A percentile compares a stretch with the other conserved stretches of the same genome.
Evolutionary conservation across 2,797 vertebrate genomes (phyloP).

Genomic region (Peromyscus aztecus): DNA sequence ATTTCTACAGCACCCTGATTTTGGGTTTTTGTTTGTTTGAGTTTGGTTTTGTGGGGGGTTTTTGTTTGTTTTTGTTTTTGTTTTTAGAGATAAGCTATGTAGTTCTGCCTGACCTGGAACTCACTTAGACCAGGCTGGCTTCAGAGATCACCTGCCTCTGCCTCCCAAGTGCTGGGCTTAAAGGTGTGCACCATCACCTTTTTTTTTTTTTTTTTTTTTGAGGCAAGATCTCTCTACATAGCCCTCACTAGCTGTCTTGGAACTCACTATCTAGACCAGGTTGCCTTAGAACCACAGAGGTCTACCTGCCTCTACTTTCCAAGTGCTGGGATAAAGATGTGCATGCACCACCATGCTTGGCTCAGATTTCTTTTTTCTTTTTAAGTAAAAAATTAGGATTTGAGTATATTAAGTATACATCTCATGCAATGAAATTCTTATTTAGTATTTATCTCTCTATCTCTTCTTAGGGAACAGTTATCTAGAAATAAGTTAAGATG

Average conservation of each 20-base stretch:
- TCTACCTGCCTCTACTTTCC: not conserved
- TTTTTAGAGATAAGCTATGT: not conserved
- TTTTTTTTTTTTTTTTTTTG: not conserved
- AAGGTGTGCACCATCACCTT: not conserved
- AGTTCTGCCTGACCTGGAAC: not conserved
- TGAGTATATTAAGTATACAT: slow-evolving; percentile 46
- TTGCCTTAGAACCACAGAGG: not conserved
- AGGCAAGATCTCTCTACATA: not conserved
- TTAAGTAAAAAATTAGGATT: slow-evolving; percentile 46
- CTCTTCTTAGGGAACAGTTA: slow-evolving; percentile 42
- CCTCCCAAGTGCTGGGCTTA: not conserved
- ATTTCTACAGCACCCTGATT: not conserved
- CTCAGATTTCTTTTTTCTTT: not conserved
- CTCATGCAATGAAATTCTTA: slow-evolving; percentile 15
- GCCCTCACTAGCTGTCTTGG: not conserved
- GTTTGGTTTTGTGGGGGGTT: not conserved
- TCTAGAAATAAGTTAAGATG: slow-evolving; percentile 64
- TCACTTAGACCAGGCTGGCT: not conserved
- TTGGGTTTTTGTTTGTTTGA: not conserved
- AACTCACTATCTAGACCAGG: not conserved
- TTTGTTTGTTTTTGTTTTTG: not conserved
- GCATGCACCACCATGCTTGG: accelerated
- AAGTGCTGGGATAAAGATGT: not conserved
- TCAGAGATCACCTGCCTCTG: not conserved
- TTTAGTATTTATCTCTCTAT: slow-evolving; percentile 4